phyloP scores from a whole-genome alignment of 1,140 invertebrate genomes.

The Bombyx mandarina region DNA sequence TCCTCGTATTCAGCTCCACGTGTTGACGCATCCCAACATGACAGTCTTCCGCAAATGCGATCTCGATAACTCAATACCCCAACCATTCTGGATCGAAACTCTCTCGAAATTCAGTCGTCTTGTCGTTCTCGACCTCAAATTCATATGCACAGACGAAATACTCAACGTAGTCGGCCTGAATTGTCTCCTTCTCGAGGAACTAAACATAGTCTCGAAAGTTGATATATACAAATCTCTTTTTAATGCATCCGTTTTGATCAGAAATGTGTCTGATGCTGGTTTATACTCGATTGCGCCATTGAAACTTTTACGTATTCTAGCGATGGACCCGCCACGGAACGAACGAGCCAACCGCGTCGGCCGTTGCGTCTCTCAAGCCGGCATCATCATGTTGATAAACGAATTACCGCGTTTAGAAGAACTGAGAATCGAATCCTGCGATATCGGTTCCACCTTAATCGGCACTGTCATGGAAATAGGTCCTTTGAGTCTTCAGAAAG shows the following conservation, averaged over 20 bases:
- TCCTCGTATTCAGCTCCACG: conserved; percentile 52
- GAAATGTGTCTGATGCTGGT: conserved; percentile 63
- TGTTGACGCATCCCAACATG: conserved; percentile 59
- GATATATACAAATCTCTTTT: conserved; percentile 61
- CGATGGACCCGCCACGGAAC: conserved; percentile 64
- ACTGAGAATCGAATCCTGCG: conserved; percentile 61
- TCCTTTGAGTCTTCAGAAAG: conserved; percentile 54
- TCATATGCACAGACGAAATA: conserved; percentile 71
- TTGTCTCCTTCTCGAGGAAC: conserved; percentile 63
- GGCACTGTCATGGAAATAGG: conserved; percentile 40
- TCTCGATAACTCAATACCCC: conserved; percentile 56
- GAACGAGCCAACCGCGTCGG: conserved; percentile 49
- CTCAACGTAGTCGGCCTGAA: conserved; percentile 60
- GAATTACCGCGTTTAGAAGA: conserved; percentile 59
- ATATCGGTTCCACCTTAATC: conserved; percentile 63
- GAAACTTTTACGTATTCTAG: conserved; percentile 50
- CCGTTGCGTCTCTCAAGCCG: conserved; percentile 58
- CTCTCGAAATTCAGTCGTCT: conserved; percentile 50
- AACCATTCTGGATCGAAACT: conserved; percentile 56
- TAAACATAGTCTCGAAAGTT: conserved; percentile 69
- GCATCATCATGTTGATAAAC: conserved; percentile 57
- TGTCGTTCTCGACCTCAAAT: conserved; percentile 64
- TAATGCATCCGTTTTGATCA: conserved; percentile 62
- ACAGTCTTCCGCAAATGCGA: conserved; percentile 60
- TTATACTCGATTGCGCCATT: conserved; percentile 45